Conservation (phyloP, 2,888 invertebrate genomes). For the Dynastes tityus region DNA sequence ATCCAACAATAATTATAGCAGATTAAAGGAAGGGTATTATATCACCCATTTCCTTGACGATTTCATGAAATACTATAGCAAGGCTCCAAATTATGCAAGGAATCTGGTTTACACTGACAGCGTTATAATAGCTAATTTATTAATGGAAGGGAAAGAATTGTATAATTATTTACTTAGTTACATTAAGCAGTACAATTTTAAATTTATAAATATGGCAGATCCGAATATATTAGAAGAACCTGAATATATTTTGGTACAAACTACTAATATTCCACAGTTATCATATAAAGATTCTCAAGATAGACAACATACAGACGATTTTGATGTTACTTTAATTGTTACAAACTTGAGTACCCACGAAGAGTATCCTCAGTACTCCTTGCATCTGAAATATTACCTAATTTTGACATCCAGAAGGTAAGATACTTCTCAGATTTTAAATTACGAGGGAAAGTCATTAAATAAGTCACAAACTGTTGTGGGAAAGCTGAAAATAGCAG, state of each 20-base stretch:
- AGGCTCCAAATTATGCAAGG: constrained; percentile 83
- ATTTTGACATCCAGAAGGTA: constrained; percentile 75
- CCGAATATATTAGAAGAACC: constrained; percentile 65
- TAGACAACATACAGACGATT: constrained; percentile 77
- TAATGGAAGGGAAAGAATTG: constrained; percentile 77
- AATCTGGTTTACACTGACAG: constrained; percentile 80
- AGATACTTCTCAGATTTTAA: constrained; percentile 29
- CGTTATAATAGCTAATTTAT: constrained; percentile 74
- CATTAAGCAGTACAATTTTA: constrained; percentile 79
- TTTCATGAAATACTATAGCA: constrained; percentile 84
- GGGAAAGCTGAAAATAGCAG: too few relatives aligned
- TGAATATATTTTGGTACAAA: constrained; percentile 78
- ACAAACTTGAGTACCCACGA: constrained; percentile 72
- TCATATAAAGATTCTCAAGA: constrained; percentile 76
- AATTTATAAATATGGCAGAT: constrained; percentile 76
- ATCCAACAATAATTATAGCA: constrained; percentile 73
- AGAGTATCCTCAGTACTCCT: constrained; percentile 63
- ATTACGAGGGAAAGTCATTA: too few relatives aligned
- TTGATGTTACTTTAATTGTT: constrained; percentile 79
- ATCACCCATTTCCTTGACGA: constrained; percentile 82
- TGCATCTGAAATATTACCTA: constrained; percentile 76
- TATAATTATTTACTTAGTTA: constrained; percentile 81
- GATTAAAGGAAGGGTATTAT: constrained; percentile 77
- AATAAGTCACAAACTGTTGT: too few relatives aligned
- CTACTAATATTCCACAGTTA: constrained; percentile 74